phyloP scores from a whole-genome alignment of 2,797 vertebrate genomes.

The Cryptoblepharus egeriae region DNA sequence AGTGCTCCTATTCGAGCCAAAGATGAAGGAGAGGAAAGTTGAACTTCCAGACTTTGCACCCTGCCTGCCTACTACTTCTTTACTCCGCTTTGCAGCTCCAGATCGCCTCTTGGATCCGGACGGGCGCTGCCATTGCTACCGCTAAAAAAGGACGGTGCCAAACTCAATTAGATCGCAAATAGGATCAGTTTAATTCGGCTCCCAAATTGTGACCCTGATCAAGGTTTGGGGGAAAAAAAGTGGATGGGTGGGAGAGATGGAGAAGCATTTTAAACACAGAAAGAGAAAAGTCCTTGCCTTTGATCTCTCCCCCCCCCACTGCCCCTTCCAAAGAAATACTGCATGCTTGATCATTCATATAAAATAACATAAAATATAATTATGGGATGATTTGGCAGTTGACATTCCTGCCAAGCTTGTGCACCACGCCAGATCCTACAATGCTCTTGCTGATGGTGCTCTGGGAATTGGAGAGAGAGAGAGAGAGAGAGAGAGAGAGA shows the following conservation, averaged over 20 bases:
- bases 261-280: constrained; percentile 12
- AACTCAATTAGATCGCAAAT: constrained; percentile 82
- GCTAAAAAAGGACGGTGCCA: constrained; percentile 76
- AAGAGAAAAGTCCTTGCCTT: constrained; percentile 61
- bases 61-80: neutral
- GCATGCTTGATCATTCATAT: constrained; percentile 82
- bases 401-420: constrained; percentile 77
- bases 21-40: neutral
- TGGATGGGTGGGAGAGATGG: neutral
- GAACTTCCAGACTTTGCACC: too few species aligned
- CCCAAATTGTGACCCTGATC: constrained; percentile 80
- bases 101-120: constrained; percentile 74
- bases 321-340: constrained; percentile 74
- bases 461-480: constrained; percentile 32
- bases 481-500: neutral
- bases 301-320: constrained; percentile 33
- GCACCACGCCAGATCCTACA: constrained; percentile 74
- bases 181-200: constrained; percentile 82
- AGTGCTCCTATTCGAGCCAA: neutral
- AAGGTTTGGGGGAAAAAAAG: constrained; percentile 54
- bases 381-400: constrained; percentile 84
- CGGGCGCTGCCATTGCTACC: constrained; percentile 78
- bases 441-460: constrained; percentile 53
- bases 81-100: constrained; percentile 56
- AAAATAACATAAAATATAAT: constrained; percentile 84